phyloP scores from a whole-genome alignment of 2,888 invertebrate species.

The Tholera decimalis region DNA sequence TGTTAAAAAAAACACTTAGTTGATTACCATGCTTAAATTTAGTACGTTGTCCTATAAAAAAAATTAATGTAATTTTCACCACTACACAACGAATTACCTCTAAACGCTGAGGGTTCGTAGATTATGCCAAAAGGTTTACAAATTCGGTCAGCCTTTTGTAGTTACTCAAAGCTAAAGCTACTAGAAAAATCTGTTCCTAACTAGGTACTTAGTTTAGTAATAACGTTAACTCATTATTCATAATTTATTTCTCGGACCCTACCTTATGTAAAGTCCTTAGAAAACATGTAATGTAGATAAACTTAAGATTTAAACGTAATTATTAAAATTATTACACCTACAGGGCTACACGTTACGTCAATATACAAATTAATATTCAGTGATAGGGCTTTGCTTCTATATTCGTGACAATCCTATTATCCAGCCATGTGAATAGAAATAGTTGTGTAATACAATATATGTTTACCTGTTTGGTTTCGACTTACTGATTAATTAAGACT shows the following conservation, averaged over 20 bases:
- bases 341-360: neutral
- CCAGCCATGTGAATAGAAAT: neutral
- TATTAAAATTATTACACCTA: slow-evolving; percentile 17
- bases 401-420: neutral
- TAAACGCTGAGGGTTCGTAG: neutral
- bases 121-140: slow-evolving; percentile 15
- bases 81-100: neutral
- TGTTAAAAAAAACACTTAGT: too few species aligned
- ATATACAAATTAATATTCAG: slow-evolving; percentile 25
- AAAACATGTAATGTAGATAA: slow-evolving; percentile 11
- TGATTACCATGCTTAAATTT: too few species aligned
- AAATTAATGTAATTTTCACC: neutral
- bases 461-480: neutral
- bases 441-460: neutral
- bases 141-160: slow-evolving; percentile 21
- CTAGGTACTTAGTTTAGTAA: slow-evolving; percentile 22
- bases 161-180: slow-evolving; percentile 1
- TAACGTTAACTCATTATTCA: slow-evolving; percentile 7
- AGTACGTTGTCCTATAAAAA: too few species aligned
- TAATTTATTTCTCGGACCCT: slow-evolving; percentile 19
- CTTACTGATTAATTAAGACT: neutral
- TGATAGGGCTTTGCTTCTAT: slow-evolving; percentile 2
- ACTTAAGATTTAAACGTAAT: neutral
- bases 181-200: slow-evolving; percentile 26
- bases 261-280: slow-evolving; percentile 20